A percentile compares a stretch with the other conserved stretches of the same genome.
Evolutionary conservation across 2,797 vertebrate genomes (phyloP).

Genomic region (Diceros bicornis): DNA sequence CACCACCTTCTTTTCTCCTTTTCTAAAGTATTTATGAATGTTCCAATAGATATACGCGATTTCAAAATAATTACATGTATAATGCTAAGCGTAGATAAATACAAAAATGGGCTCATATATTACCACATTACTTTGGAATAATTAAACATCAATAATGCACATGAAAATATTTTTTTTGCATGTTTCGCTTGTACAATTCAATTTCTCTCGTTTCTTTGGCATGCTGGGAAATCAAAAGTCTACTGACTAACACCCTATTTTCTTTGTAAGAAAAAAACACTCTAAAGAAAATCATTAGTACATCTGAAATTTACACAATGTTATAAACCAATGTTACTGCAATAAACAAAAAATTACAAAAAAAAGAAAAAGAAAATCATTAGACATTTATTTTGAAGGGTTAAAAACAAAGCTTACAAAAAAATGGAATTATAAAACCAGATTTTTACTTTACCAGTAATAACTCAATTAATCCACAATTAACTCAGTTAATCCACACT

Average conservation of each 20-base stretch:
- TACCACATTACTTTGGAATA: slow-evolving; percentile 22
- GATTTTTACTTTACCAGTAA: not conserved
- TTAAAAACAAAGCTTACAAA: slow-evolving; percentile 10
- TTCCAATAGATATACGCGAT: not conserved
- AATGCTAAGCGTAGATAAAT: slow-evolving; percentile 11
- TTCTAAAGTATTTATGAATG: not conserved
- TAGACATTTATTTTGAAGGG: not conserved
- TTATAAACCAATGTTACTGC: too few relatives aligned
- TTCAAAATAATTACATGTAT: slow-evolving; percentile 33
- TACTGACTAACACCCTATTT: not conserved
- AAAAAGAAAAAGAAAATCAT: slow-evolving; percentile 16
- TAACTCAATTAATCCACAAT: not conserved
- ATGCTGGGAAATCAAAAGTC: not conserved
- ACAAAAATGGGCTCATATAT: slow-evolving; percentile 6
- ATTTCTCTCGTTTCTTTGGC: not conserved
- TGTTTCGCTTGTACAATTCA: not conserved
- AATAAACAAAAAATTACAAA: too few relatives aligned
- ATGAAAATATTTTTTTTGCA: slow-evolving; percentile 17
- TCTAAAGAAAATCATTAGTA: not conserved
- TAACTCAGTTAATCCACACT: not conserved
- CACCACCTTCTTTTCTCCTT: not conserved
- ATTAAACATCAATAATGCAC: not conserved
- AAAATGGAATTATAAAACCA: not conserved
- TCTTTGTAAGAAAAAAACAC: not conserved
- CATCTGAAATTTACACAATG: too few relatives aligned